Percentiles rank a stretch among this genome's conserved stretches.
Evolutionary conservation across 1,140 invertebrate genomes (phyloP).

Genomic region (Saccostrea echinata): DNA sequence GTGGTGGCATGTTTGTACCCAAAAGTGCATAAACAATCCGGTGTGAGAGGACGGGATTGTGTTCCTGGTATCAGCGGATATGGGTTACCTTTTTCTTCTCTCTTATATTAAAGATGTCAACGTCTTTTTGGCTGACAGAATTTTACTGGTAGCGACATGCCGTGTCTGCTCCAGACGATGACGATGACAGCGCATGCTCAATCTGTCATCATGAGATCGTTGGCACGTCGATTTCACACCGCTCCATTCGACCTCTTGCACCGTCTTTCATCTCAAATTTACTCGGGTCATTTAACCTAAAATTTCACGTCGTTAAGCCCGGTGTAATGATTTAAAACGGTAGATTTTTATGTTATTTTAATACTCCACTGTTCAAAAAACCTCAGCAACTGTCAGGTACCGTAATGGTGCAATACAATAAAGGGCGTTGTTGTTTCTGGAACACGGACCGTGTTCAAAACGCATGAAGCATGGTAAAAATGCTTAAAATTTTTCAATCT

Average conservation of each 20-base stretch:
- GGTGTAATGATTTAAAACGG: conserved; percentile 37
- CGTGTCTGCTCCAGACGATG: conserved; percentile 17
- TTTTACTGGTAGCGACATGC: background rate
- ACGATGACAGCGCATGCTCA: background rate
- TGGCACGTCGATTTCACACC: conserved; percentile 40
- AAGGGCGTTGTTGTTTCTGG: conserved; percentile 16
- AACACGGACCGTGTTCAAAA: background rate
- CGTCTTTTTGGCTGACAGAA: conserved; percentile 2
- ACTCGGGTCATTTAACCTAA: conserved; percentile 39
- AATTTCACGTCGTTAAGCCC: conserved; percentile 28
- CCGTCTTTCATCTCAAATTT: conserved; percentile 41
- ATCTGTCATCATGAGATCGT: conserved; percentile 28
- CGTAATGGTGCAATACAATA: conserved; percentile 23
- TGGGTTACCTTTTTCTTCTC: background rate
- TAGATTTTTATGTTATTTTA: conserved; percentile 43
- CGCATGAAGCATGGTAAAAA: conserved; percentile 20
- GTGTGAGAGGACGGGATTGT: background rate
- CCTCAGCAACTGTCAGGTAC: background rate
- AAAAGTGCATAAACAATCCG: background rate
- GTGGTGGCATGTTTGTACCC: background rate
- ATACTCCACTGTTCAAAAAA: conserved; percentile 23
- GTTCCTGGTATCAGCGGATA: too few relatives aligned
- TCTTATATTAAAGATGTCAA: background rate
- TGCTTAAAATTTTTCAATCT: background rate
- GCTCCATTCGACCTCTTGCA: conserved; percentile 24